A percentile compares a stretch with the other conserved stretches of the same genome.
Evolutionary conservation across 2,113 vertebrate species (phyloP).

Genomic region (Pteruthius melanotis): DNA sequence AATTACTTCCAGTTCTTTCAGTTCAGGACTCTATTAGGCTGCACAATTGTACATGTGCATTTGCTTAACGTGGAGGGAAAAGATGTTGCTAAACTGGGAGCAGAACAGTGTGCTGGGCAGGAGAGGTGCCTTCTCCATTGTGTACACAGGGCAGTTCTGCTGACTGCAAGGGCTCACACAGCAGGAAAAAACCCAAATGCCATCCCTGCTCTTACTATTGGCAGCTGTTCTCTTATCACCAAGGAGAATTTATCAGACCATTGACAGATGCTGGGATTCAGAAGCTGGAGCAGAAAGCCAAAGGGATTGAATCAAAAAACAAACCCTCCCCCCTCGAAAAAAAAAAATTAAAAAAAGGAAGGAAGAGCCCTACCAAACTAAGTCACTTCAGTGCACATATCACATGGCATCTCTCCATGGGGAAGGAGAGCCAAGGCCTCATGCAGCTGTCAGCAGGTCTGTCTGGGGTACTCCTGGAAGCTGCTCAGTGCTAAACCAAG

Average conservation of each 20-base stretch:
- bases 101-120: not conserved
- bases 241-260: slow-evolving; percentile 68
- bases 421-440: not conserved
- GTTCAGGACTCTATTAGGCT: not conserved
- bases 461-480: not conserved
- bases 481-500: not conserved
- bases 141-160: not conserved
- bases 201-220: slow-evolving; percentile 57
- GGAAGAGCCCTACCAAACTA: not conserved
- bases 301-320: slow-evolving; percentile 10
- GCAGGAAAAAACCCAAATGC: slow-evolving; percentile 55
- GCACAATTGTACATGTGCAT: not conserved
- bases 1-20: not conserved
- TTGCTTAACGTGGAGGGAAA: not conserved
- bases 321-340: not conserved
- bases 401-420: not conserved
- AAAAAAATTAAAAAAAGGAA: not conserved
- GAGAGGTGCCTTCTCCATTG: not conserved
- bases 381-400: slow-evolving; percentile 1
- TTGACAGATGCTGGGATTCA: slow-evolving; percentile 74
- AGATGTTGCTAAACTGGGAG: not conserved
- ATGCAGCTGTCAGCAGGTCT: not conserved
- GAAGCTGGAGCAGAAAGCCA: slow-evolving; percentile 56
- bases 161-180: not conserved
- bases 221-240: slow-evolving; percentile 65